Percentiles rank a stretch among this genome's conserved stretches.
Evolutionary conservation across 2,797 vertebrate genomes (phyloP).

Genomic region (Antennarius maculatus): DNA sequence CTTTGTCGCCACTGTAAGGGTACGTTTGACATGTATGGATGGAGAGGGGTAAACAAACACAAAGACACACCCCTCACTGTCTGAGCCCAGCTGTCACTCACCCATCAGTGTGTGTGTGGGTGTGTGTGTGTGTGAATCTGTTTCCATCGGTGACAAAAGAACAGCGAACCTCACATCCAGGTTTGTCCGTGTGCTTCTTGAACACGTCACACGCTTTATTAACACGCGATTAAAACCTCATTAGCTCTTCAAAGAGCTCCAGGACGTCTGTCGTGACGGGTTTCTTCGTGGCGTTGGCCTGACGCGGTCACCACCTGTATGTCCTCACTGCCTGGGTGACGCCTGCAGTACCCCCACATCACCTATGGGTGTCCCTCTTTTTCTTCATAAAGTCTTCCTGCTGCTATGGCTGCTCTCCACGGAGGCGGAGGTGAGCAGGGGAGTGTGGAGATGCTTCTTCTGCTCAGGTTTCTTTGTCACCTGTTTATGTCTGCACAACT

Average conservation of each 20-base stretch:
- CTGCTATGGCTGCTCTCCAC: constrained; percentile 21
- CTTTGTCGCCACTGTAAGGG: constrained; percentile 70
- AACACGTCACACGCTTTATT: background rate
- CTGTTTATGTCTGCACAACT: constrained; percentile 1
- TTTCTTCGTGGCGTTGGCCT: constrained; percentile 22
- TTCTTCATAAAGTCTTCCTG: constrained; percentile 73
- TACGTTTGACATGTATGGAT: constrained; percentile 67
- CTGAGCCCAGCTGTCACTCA: constrained; percentile 69
- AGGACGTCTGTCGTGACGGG: background rate
- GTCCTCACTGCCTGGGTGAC: background rate
- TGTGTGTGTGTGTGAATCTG: constrained; percentile 26
- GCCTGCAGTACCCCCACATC: constrained; percentile 68
- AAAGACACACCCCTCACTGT: constrained; percentile 61
- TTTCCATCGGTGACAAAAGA: constrained; percentile 33
- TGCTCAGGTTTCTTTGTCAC: background rate
- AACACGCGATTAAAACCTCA: background rate
- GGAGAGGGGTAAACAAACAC: constrained; percentile 66
- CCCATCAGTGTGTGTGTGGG: constrained; percentile 53
- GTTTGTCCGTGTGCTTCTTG: no score
- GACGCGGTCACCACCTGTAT: constrained; percentile 23
- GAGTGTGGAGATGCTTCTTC: background rate
- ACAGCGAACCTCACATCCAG: constrained; percentile 6
- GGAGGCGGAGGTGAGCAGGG: constrained; percentile 44
- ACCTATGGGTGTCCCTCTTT: constrained; percentile 86
- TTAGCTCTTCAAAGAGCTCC: background rate